A percentile compares a stretch with the other conserved stretches of the same genome.
phyloP scores from a whole-genome alignment of 2,113 vertebrate genomes.

The Dryoscopus gambensis region DNA sequence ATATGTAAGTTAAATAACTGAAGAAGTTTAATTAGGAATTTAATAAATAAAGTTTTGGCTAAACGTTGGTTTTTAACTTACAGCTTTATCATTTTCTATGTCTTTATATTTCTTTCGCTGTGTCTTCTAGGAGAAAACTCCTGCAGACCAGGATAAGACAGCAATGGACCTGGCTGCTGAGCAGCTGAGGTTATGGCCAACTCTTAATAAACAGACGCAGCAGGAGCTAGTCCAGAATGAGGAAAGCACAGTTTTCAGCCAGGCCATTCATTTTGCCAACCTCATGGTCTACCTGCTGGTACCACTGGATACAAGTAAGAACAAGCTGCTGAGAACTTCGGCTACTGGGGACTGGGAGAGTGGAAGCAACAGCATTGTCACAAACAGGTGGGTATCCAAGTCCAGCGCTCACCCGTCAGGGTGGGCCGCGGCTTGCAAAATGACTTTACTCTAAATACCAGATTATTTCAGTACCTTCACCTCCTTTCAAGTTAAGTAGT shows the following conservation, averaged over 20 bases:
- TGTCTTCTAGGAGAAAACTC: slow-evolving; percentile 70
- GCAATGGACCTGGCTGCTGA: slow-evolving; percentile 95
- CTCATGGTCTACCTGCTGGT: slow-evolving; percentile 98
- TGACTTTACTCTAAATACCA: neutral
- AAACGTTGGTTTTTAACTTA: neutral
- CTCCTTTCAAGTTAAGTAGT: neutral
- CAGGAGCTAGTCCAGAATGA: slow-evolving; percentile 92
- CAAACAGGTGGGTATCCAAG: slow-evolving; percentile 79
- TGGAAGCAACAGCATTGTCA: slow-evolving; percentile 97
- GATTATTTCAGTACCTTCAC: neutral
- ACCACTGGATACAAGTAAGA: slow-evolving; percentile 94
- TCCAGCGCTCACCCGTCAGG: neutral
- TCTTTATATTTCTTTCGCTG: neutral
- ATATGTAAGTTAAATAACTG: neutral
- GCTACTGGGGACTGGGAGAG: slow-evolving; percentile 94
- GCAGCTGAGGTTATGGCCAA: slow-evolving; percentile 87
- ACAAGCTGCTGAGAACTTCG: slow-evolving; percentile 84
- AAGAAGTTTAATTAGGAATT: neutral
- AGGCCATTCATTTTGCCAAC: slow-evolving; percentile 97
- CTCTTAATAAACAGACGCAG: slow-evolving; percentile 85
- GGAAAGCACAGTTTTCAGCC: slow-evolving; percentile 96
- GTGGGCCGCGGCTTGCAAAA: neutral
- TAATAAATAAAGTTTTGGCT: neutral
- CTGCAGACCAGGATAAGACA: slow-evolving; percentile 77
- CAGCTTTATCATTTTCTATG: neutral